Evolutionary conservation across 1,140 invertebrate genomes (phyloP).

Genomic region (Rhopalosiphum padi): DNA sequence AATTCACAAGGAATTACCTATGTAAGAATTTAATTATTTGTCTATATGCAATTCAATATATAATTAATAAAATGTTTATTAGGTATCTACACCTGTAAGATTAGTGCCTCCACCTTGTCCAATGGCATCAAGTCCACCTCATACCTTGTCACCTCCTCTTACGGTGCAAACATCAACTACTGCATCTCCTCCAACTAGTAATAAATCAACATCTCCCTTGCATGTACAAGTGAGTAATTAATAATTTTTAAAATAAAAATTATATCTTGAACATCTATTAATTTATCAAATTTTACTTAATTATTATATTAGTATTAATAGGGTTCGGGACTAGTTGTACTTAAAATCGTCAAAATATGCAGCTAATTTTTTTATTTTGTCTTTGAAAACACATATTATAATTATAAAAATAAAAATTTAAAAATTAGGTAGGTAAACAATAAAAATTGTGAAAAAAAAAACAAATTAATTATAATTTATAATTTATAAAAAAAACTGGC

Average conservation of each 20-base stretch:
- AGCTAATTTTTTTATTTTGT: too few relatives aligned
- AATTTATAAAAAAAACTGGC: too few relatives aligned
- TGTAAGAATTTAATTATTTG: slow-evolving; percentile 59
- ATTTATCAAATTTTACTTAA: too few relatives aligned
- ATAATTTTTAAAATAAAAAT: not conserved
- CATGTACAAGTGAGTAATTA: slow-evolving; percentile 60
- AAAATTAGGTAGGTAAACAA: too few relatives aligned
- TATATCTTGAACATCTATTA: not conserved
- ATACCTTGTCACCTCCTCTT: slow-evolving; percentile 53
- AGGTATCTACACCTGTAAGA: slow-evolving; percentile 61
- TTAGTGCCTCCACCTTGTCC: slow-evolving; percentile 60
- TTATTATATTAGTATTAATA: too few relatives aligned
- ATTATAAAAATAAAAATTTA: too few relatives aligned
- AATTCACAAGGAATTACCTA: slow-evolving; percentile 62
- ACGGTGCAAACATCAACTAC: slow-evolving; percentile 44
- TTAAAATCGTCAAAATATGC: too few relatives aligned
- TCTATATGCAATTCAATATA: not conserved
- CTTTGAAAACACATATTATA: too few relatives aligned
- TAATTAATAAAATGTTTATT: not conserved
- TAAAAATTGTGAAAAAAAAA: too few relatives aligned
- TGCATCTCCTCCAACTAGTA: slow-evolving; percentile 59
- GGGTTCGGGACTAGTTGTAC: too few relatives aligned
- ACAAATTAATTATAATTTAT: too few relatives aligned
- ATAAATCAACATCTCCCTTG: slow-evolving; percentile 60
- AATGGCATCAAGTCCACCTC: slow-evolving; percentile 46